phyloP scores from a whole-genome alignment of 2,113 vertebrate species.

The Sminthopsis crassicaudata region DNA sequence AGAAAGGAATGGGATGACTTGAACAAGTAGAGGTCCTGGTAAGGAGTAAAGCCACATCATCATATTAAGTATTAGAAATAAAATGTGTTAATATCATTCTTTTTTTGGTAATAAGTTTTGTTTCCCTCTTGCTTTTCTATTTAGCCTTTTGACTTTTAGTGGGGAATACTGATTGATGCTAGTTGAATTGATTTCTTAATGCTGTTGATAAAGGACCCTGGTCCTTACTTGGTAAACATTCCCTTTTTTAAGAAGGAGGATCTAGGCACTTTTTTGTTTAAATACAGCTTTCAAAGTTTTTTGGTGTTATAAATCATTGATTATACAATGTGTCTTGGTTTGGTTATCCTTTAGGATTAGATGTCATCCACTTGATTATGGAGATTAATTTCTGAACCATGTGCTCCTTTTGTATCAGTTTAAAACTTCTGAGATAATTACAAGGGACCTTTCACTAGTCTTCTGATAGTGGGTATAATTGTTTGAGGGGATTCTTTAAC shows the following conservation, averaged over 20 bases:
- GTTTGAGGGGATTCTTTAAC: neutral
- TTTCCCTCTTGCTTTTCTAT: neutral
- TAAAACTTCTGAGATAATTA: neutral
- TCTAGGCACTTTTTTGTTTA: neutral
- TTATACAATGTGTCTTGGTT: neutral
- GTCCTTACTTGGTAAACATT: neutral
- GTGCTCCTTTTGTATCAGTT: neutral
- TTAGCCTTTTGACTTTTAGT: neutral
- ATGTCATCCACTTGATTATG: neutral
- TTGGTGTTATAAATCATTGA: neutral
- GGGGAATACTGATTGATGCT: neutral
- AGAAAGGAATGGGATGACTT: neutral
- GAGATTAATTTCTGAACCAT: neutral
- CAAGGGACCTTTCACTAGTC: neutral
- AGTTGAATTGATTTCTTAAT: neutral
- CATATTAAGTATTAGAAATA: neutral
- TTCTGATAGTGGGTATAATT: neutral
- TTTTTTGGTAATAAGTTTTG: neutral
- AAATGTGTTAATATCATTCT: neutral
- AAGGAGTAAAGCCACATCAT: neutral
- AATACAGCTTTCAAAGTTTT: neutral
- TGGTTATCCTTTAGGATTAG: neutral
- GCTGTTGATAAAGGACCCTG: neutral
- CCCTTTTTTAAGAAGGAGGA: neutral
- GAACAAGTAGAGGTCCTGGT: neutral